Percentiles rank a stretch among this genome's conserved stretches.
These are phyloP conservation scores for Erythrolamprus reginae DNA, from an alignment of 2,113 vertebrate species.

Conservation along the genomic window DNA sequence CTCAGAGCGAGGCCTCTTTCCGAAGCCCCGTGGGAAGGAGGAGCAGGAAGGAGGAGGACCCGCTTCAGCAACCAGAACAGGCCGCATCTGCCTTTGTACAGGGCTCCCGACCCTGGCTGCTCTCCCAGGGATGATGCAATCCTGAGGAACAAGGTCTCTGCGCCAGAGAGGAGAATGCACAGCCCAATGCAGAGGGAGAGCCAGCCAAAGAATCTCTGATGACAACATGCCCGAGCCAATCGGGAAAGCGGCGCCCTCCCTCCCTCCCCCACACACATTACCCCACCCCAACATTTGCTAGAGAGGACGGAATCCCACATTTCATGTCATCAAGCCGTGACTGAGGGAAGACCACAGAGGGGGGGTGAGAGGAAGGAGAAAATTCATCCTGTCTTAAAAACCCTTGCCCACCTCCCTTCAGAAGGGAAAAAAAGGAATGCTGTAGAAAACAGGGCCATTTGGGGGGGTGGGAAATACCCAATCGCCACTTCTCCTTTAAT, in stretches of 20 bases:
- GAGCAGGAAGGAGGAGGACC: constrained; percentile 72
- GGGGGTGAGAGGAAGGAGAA: not conserved
- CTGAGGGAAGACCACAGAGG: not conserved
- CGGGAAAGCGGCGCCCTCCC: not conserved
- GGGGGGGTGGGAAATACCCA: constrained; percentile 22
- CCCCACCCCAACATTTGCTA: not conserved
- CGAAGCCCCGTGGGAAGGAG: constrained; percentile 67
- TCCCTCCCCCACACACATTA: constrained; percentile 16
- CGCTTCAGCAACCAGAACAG: constrained; percentile 69
- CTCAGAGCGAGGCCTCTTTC: constrained; percentile 60
- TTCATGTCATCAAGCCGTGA: not conserved
- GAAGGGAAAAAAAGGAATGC: not conserved
- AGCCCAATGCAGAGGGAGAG: constrained; percentile 73
- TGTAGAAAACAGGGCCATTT: not conserved
- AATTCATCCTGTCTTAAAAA: constrained; percentile 5
- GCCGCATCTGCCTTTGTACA: constrained; percentile 76
- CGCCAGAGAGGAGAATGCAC: constrained; percentile 76
- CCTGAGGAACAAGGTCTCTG: constrained; percentile 73
- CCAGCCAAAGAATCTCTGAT: constrained; percentile 59
- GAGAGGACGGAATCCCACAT: constrained; percentile 31
- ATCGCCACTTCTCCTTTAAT: constrained; percentile 27
- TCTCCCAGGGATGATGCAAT: constrained; percentile 82
- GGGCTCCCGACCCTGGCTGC: constrained; percentile 75
- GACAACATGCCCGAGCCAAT: constrained; percentile 52
- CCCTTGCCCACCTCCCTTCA: not conserved